Evolutionary conservation across 2,797 vertebrate species (phyloP), one percentile per base, ranked within the genome.

Genomic region (Mus minutoides): DNA sequence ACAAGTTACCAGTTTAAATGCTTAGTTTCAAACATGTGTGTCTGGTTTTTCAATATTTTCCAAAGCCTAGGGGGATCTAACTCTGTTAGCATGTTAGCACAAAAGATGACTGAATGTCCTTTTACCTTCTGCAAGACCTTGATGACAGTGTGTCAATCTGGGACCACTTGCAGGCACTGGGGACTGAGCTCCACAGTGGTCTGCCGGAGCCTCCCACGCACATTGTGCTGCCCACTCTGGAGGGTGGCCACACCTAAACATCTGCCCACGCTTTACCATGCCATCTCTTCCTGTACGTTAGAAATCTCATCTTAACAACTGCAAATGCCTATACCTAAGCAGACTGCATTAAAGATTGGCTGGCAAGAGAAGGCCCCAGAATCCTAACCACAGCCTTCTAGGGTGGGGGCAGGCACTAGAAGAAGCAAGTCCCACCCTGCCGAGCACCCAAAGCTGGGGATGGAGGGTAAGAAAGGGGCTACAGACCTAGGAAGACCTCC

Each of bases 71-170:
- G 52, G 52, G 14, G 21, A 13, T 52, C 56, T 76, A 34, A 16
- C 31, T 26, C 43, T 21, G 21, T 29, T 8, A 79, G 37, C 75
- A 64, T 11, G 22, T 40, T 12, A n/a, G 93, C 24, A 64, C 11
- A 67, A 71, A 49, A 43, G 46, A 58, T 8, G 79, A 10, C 31
- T 37, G 34, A 19, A 1, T 31, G 49, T 24, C 37, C 29, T 56
- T 31, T 4, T 5, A 26, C 69, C 76, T 60, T 82, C 12, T 22
- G 2, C n/a, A 31, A 14, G 1, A 4, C 54, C 9, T 7, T 5
- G 1, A 0, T 0, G n/a, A 12, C 19, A 0, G 1, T 1, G 24
- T 2, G 22, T 46, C 92, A 40, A 0, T 3, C 56, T 0, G 3
- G 40, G 56, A 73, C 46, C 0, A 2, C 40, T 58, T 6, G 9